phyloP scores from a whole-genome alignment of 2,113 vertebrate species.

The Podarcis cretensis region DNA sequence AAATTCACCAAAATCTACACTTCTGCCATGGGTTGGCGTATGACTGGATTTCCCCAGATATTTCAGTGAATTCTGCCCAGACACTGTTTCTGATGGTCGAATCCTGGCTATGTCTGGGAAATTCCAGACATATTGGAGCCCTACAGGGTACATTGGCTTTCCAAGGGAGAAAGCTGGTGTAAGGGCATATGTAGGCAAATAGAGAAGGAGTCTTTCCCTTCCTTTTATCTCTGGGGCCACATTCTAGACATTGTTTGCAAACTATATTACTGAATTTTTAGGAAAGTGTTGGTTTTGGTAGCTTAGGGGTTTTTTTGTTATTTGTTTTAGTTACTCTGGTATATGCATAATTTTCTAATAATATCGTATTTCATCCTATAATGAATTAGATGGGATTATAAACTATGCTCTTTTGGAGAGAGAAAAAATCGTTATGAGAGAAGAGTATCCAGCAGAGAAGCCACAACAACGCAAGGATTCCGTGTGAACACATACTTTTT shows the following conservation, averaged over 20 bases:
- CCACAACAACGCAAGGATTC: neutral
- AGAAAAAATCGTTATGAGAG: neutral
- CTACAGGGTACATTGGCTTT: no score
- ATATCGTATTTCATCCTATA: neutral
- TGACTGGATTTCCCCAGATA: no score
- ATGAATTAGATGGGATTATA: neutral
- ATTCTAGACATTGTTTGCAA: neutral
- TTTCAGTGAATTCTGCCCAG: no score
- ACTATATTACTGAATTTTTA: neutral
- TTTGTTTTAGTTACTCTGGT: neutral
- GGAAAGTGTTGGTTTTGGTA: neutral
- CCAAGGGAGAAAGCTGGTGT: no score
- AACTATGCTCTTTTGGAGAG: neutral
- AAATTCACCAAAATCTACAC: no score
- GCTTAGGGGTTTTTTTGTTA: no score
- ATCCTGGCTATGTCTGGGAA: no score
- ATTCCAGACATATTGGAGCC: no score
- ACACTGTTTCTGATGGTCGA: no score
- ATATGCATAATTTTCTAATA: neutral
- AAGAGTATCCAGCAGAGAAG: neutral
- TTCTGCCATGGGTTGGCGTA: no score
- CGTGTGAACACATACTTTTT: neutral
- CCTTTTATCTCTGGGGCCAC: no score
- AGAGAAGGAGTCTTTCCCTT: neutral
- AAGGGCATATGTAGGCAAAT: neutral